phyloP scores from a whole-genome alignment of 2,113 vertebrate genomes.

The Delphinapterus leucas region DNA sequence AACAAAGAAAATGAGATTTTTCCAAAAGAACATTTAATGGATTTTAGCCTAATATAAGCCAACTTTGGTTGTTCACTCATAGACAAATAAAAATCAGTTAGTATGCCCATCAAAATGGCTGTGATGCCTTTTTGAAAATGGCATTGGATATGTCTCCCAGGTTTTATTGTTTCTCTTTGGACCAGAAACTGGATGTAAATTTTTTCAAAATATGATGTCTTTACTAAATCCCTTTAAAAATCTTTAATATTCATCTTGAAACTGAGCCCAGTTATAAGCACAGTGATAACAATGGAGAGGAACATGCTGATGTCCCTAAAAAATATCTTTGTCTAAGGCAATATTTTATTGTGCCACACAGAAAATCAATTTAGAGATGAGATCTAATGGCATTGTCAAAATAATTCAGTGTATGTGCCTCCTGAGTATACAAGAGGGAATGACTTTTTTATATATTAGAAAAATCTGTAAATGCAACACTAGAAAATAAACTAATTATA shows the following conservation, averaged over 20 bases:
- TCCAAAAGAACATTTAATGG: neutral
- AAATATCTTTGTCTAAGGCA: neutral
- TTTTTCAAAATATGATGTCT: neutral
- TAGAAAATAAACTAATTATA: conserved; percentile 74
- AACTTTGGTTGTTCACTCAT: neutral
- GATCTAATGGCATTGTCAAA: conserved; percentile 5
- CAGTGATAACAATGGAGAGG: neutral
- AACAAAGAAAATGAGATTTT: neutral
- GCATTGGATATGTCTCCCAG: neutral
- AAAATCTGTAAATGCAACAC: conserved; percentile 62
- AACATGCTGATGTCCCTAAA: neutral
- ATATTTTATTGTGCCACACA: neutral
- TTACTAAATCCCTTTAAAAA: neutral
- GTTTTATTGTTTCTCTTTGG: conserved; percentile 1
- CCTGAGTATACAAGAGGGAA: conserved; percentile 70
- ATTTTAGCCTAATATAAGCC: conserved; percentile 9
- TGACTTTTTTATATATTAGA: conserved; percentile 67
- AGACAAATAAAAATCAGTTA: neutral
- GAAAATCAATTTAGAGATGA: conserved; percentile 16
- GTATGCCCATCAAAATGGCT: neutral
- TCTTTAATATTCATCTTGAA: conserved; percentile 29
- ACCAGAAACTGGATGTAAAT: neutral
- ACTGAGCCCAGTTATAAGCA: neutral
- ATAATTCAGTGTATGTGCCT: neutral
- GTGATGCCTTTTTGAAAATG: neutral